Evolutionary conservation across 2,888 invertebrate species (phyloP).

Genomic region (Apamea epomidion): DNA sequence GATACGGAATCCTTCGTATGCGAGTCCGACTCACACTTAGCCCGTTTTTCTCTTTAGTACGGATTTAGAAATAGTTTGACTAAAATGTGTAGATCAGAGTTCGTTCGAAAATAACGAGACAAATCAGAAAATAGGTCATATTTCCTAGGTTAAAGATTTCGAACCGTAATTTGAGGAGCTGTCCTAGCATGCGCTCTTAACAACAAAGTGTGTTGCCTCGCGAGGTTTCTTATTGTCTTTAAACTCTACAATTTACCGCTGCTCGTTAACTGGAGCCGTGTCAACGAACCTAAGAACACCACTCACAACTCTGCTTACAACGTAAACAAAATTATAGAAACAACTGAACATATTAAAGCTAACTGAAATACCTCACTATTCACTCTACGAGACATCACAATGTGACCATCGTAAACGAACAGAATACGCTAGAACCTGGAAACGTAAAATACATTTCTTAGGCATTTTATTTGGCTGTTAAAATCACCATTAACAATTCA

Average conservation of each 20-base stretch:
- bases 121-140: not conserved
- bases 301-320: conserved; percentile 27
- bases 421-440: conserved; percentile 40
- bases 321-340: conserved; percentile 42
- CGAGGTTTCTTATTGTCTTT: conserved; percentile 44
- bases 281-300: conserved; percentile 48
- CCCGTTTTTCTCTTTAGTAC: not conserved
- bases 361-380: conserved; percentile 52
- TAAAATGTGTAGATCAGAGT: not conserved
- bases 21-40: not conserved
- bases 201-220: conserved; percentile 23
- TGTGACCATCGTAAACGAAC: conserved; percentile 51
- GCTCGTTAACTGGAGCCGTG: conserved; percentile 38
- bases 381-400: conserved; percentile 44
- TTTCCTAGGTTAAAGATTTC: not conserved
- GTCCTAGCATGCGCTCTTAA: conserved; percentile 10
- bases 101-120: not conserved
- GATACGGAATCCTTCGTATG: not conserved
- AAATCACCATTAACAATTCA: conserved; percentile 63
- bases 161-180: conserved; percentile 10
- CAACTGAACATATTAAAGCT: conserved; percentile 47
- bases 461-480: conserved; percentile 60
- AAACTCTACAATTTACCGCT: conserved; percentile 46
- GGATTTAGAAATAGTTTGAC: not conserved
- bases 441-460: conserved; percentile 49